Conservation (phyloP, 2,797 vertebrate genomes). For the Telmatherina bonti region DNA sequence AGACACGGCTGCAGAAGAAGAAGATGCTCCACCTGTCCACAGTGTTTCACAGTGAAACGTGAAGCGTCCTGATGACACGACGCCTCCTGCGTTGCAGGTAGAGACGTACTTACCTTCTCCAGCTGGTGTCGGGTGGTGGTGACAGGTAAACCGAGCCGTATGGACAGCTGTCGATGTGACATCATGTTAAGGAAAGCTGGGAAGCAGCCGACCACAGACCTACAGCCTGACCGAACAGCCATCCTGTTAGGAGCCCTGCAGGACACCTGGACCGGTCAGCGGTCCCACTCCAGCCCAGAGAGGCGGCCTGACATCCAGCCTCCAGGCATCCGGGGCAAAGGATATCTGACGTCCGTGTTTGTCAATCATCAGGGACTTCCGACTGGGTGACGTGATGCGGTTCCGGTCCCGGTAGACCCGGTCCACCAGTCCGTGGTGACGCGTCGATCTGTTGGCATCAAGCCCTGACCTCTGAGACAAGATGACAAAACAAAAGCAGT, state of each 20-base stretch:
- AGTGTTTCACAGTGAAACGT: too few relatives aligned
- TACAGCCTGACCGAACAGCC: too few relatives aligned
- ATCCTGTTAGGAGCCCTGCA: too few relatives aligned
- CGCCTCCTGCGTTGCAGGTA: too few relatives aligned
- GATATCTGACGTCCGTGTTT: slow-evolving; percentile 98
- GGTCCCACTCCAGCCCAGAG: not conserved
- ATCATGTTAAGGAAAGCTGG: slow-evolving; percentile 82
- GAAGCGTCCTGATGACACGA: too few relatives aligned
- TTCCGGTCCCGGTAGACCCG: slow-evolving; percentile 94
- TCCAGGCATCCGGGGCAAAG: slow-evolving; percentile 69
- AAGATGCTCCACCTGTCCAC: too few relatives aligned
- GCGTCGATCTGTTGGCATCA: slow-evolving; percentile 92
- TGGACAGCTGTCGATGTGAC: slow-evolving; percentile 93
- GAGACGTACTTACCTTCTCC: slow-evolving; percentile 92
- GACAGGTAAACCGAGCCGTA: slow-evolving; percentile 93
- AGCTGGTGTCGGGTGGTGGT: slow-evolving; percentile 91
- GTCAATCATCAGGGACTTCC: slow-evolving; percentile 92
- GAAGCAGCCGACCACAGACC: slow-evolving; percentile 4
- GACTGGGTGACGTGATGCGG: slow-evolving; percentile 92
- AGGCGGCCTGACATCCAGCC: not conserved
- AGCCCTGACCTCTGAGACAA: slow-evolving; percentile 89
- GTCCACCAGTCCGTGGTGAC: slow-evolving; percentile 96
- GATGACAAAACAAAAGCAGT: not conserved
- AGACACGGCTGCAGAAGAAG: too few relatives aligned
- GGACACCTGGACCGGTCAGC: not conserved